Percentiles rank a stretch among this genome's conserved stretches.
Evolutionary conservation across 2,113 vertebrate species (phyloP).

Genomic region (Acrocephalus arundinaceus): DNA sequence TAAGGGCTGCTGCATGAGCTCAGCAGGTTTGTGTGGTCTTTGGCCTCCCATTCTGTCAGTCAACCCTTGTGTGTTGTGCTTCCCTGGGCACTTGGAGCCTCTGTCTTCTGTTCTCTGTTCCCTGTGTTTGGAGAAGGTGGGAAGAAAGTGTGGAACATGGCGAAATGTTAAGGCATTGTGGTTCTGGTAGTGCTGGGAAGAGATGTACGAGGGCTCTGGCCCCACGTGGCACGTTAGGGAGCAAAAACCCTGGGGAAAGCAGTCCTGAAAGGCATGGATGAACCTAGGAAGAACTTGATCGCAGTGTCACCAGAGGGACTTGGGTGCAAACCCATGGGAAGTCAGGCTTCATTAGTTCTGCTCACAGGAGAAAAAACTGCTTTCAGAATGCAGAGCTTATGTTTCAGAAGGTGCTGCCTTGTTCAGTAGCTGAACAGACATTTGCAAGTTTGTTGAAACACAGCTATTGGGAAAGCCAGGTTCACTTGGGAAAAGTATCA

Average conservation of each 20-base stretch:
- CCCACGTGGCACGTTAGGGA: fast-evolving
- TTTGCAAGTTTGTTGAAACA: not conserved
- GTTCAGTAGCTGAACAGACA: not conserved
- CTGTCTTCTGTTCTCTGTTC: not conserved
- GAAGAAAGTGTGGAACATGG: not conserved
- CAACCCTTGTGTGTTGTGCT: not conserved
- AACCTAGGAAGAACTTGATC: not conserved
- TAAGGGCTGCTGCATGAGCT: not conserved
- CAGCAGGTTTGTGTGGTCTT: not conserved
- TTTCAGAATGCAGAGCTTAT: not conserved
- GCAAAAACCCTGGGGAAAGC: not conserved
- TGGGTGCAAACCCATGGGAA: not conserved
- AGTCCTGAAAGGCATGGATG: not conserved
- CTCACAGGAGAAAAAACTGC: not conserved
- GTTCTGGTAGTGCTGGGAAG: not conserved
- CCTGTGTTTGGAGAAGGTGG: not conserved
- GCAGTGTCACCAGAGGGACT: not conserved
- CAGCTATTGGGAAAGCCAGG: not conserved
- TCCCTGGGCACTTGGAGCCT: not conserved
- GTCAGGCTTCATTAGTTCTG: not conserved
- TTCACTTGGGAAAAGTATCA: not conserved
- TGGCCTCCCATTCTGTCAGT: not conserved
- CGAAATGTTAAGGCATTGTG: not conserved
- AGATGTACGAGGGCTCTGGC: not conserved
- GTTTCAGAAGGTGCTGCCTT: not conserved